A percentile compares a stretch with the other conserved stretches of the same genome.
phyloP scores from a whole-genome alignment of 2,888 invertebrate species.

The Yponomeuta malinellus region DNA sequence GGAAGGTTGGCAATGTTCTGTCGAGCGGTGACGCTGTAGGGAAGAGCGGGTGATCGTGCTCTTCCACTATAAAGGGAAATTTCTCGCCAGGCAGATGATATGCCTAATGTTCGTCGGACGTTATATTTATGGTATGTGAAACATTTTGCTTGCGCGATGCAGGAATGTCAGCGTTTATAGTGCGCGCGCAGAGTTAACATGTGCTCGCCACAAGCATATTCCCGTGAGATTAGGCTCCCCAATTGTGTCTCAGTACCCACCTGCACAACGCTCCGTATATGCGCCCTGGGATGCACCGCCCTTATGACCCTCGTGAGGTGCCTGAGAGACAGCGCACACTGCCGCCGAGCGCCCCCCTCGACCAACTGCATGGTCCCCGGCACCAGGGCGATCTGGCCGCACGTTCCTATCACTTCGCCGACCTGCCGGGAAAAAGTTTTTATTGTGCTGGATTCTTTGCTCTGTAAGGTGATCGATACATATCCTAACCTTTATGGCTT shows the following conservation, averaged over 20 bases:
- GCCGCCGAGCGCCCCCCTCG: slow-evolving; percentile 83
- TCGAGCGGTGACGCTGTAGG: too few species aligned
- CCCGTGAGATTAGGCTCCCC: too few species aligned
- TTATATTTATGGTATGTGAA: too few species aligned
- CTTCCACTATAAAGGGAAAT: too few species aligned
- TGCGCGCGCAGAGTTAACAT: too few species aligned
- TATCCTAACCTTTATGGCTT: background rate
- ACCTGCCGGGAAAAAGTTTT: slow-evolving; percentile 68
- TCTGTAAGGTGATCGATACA: background rate
- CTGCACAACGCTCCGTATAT: slow-evolving; percentile 88
- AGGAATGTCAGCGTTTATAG: too few species aligned
- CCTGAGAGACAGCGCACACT: slow-evolving; percentile 88
- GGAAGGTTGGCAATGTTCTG: too few species aligned
- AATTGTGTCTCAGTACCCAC: slow-evolving; percentile 35
- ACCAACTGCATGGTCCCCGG: slow-evolving; percentile 68
- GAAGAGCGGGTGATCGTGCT: too few species aligned
- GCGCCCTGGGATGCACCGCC: slow-evolving; percentile 86
- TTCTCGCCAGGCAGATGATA: too few species aligned
- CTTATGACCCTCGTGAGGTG: slow-evolving; percentile 89
- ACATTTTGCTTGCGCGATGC: too few species aligned
- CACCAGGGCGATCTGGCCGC: slow-evolving; percentile 94
- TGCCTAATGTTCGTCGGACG: too few species aligned
- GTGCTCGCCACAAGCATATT: too few species aligned
- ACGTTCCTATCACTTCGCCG: slow-evolving; percentile 88
- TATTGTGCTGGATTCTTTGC: background rate